Evolutionary conservation across 2,113 vertebrate species (phyloP), one percentile per base, ranked within the genome.

Genomic region (Poecilia latipinna): DNA sequence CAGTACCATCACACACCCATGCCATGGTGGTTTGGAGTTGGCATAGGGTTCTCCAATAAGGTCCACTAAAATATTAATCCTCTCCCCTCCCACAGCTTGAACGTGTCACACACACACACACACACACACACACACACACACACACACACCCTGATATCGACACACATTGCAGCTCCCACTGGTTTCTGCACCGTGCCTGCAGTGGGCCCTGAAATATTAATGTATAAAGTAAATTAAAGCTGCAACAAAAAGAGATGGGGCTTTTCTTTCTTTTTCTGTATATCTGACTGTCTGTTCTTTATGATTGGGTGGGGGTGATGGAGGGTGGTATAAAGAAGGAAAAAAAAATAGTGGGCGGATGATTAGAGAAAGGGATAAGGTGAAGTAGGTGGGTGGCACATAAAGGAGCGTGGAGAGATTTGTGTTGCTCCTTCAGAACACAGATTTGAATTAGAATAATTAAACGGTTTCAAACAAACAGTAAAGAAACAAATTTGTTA

Each of bases 61-160:
- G 90, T 76, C 73, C 73, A 12, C 78, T 94, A 79, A 94, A 95
- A 95, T 95, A 94, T 95, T 94, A 93, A 94, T 94, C 85, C 61
- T 83, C 78, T 77, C 77, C 85, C 84, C 82, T 92, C 80, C 88
- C 91, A 82, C 87, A 91, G 81, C 87, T 83, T 80, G 78, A 88
- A 81, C 85, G 67, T 78, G 80, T 42, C 39, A 89, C 86, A 86
- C 85, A 86, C 72, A 78, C 80, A 75, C 71, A 82, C 65, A 70
- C 87, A 83, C 72, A 31, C 57, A 70, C 37, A 31, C 57, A 70
- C 37, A 28, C 28, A 28, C 28, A 28, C 28, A 28, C 28, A 28
- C 28, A 28, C 28, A 72, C 80, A 84, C 75, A 88, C 61, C 77
- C 72, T 70, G 57, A 62, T 80, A 85, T 70, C 70, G 72, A 76